phyloP scores from a whole-genome alignment of 2,888 invertebrate genomes.

The Melangyna quadrimaculata region DNA sequence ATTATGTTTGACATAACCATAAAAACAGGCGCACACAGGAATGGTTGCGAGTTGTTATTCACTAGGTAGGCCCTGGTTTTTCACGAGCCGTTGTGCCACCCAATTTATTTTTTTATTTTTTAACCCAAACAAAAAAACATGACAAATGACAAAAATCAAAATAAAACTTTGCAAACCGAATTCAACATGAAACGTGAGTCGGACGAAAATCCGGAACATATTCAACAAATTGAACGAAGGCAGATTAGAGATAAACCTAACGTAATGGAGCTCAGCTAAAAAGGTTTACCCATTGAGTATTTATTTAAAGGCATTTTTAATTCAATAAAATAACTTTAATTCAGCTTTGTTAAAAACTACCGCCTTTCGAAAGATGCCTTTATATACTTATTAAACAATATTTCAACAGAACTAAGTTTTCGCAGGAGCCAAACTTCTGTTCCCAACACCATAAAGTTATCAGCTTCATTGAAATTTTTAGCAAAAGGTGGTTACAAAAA shows the following conservation, averaged over 20 bases:
- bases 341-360: too few species aligned
- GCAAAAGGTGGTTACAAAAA: neutral
- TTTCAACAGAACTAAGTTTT: neutral
- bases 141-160: neutral
- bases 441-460: constrained; percentile 12
- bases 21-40: too few species aligned
- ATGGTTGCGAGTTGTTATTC: too few species aligned
- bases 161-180: neutral
- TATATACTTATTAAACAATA: neutral
- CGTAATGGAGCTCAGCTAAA: neutral
- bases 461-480: constrained; percentile 1
- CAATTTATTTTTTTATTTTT: too few species aligned
- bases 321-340: too few species aligned
- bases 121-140: neutral
- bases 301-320: too few species aligned
- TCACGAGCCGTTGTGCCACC: too few species aligned
- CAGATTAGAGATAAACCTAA: neutral
- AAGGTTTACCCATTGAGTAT: neutral
- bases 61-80: too few species aligned
- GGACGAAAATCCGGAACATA: neutral
- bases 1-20: too few species aligned
- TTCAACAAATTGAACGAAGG: constrained; percentile 1
- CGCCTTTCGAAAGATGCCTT: constrained; percentile 8
- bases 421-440: constrained; percentile 2
- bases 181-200: neutral